Evolutionary conservation across 1,140 invertebrate genomes (phyloP).

Genomic region (Drosophila subobscura): DNA sequence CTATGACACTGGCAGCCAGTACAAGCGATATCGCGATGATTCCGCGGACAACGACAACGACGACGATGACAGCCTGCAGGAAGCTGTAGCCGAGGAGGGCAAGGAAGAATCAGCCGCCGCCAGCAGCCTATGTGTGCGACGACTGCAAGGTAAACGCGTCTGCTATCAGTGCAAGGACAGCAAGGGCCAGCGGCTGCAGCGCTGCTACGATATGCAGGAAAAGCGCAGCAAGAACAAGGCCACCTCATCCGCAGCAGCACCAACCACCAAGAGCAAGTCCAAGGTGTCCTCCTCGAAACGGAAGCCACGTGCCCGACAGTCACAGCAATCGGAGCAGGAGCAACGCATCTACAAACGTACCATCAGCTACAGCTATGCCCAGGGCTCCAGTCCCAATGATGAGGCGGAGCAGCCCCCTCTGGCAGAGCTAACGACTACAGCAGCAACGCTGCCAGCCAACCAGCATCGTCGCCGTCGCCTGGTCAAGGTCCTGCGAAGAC

Average conservation of each 20-base stretch:
- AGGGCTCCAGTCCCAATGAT: slow-evolving; percentile 24
- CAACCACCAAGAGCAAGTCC: slow-evolving; percentile 1
- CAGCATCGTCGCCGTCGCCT: slow-evolving; percentile 1
- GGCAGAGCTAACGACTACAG: background rate
- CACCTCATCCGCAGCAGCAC: background rate
- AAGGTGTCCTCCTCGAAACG: slow-evolving; percentile 7
- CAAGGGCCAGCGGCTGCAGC: slow-evolving; percentile 37
- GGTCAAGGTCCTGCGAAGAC: slow-evolving; percentile 19
- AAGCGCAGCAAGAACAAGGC: slow-evolving; percentile 12
- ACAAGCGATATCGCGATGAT: slow-evolving; percentile 49
- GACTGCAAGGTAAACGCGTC: slow-evolving; percentile 30
- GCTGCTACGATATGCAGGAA: slow-evolving; percentile 52
- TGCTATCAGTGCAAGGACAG: slow-evolving; percentile 67
- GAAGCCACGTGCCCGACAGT: slow-evolving; percentile 19
- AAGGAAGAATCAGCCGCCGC: slow-evolving; percentile 20
- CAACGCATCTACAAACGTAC: slow-evolving; percentile 72
- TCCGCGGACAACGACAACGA: slow-evolving; percentile 1
- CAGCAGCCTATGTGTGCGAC: slow-evolving; percentile 58
- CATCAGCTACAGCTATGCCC: slow-evolving; percentile 63
- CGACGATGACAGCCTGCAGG: slow-evolving; percentile 1
- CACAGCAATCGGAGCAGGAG: slow-evolving; percentile 47
- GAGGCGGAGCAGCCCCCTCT: background rate
- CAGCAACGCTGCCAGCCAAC: background rate
- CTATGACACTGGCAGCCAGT: slow-evolving; percentile 60
- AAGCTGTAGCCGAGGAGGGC: background rate